phyloP scores from a whole-genome alignment of 2,888 invertebrate genomes.

The Melangyna quadrimaculata region DNA sequence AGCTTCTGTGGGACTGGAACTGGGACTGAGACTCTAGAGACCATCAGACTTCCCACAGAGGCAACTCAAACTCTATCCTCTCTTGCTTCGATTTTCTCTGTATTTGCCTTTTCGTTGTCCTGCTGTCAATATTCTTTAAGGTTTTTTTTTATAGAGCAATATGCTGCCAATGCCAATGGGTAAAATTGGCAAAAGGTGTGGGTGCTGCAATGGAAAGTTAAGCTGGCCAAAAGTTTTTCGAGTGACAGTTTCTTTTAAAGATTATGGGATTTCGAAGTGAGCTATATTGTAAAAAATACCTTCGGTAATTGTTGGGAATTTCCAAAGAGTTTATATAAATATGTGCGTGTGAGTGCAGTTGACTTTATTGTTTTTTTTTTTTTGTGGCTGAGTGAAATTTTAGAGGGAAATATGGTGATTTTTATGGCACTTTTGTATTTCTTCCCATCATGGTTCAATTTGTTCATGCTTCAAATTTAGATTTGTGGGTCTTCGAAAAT shows the following conservation, averaged over 20 bases:
- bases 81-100: constrained; percentile 17
- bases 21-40: not conserved
- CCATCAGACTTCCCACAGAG: not conserved
- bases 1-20: not conserved
- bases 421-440: not conserved
- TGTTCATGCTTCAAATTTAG: not conserved
- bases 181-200: not conserved
- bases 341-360: constrained; percentile 14
- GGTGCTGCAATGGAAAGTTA: constrained; percentile 40
- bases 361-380: not conserved
- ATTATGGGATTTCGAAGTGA: constrained; percentile 66
- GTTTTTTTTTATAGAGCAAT: not conserved
- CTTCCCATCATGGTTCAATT: not conserved
- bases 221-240: constrained; percentile 61
- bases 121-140: constrained; percentile 38
- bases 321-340: not conserved
- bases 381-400: not conserved
- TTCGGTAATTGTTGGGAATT: constrained; percentile 65
- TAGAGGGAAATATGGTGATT: not conserved
- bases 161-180: constrained; percentile 4
- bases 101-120: constrained; percentile 53
- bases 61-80: not conserved
- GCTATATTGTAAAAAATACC: constrained; percentile 60
- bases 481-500: not conserved
- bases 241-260: constrained; percentile 69